Percentiles rank a stretch among this genome's conserved stretches.
Evolutionary conservation across 2,113 vertebrate genomes (phyloP).

Genomic region (Megatriorchis doriae): DNA sequence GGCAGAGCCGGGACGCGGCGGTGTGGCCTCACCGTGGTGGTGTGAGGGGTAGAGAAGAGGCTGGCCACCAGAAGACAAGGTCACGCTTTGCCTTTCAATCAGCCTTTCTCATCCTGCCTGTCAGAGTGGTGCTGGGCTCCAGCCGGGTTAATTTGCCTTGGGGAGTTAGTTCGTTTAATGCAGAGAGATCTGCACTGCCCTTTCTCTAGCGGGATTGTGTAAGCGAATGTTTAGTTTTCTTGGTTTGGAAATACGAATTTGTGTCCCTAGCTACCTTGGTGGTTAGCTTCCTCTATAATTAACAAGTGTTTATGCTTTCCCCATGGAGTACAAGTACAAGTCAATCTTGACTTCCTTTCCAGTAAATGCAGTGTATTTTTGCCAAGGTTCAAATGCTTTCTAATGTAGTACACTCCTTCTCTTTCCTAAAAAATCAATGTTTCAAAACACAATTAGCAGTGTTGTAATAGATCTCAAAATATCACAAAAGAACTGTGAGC

Average conservation of each 20-base stretch:
- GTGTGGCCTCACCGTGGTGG: accelerated
- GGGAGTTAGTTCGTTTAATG: not conserved
- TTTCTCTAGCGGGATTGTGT: not conserved
- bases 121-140: accelerated
- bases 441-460: constrained; percentile 53
- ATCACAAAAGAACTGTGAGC: not conserved
- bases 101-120: not conserved
- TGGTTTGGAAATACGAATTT: constrained; percentile 29
- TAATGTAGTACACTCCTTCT: not conserved
- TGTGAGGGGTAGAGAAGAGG: not conserved
- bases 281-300: constrained; percentile 42
- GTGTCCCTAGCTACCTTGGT: not conserved
- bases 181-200: not conserved
- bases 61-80: not conserved
- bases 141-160: not conserved
- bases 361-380: not conserved
- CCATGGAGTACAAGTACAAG: not conserved
- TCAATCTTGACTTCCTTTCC: constrained; percentile 17
- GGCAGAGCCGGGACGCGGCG: not conserved
- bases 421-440: constrained; percentile 56
- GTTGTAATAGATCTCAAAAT: constrained; percentile 21
- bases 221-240: not conserved
- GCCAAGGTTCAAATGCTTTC: not conserved
- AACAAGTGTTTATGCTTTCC: constrained; percentile 24
- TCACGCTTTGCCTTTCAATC: accelerated